A percentile compares a stretch with the other conserved stretches of the same genome.
Evolutionary conservation across 1,140 invertebrate genomes (phyloP).

Genomic region (Steinernema feltiae): DNA sequence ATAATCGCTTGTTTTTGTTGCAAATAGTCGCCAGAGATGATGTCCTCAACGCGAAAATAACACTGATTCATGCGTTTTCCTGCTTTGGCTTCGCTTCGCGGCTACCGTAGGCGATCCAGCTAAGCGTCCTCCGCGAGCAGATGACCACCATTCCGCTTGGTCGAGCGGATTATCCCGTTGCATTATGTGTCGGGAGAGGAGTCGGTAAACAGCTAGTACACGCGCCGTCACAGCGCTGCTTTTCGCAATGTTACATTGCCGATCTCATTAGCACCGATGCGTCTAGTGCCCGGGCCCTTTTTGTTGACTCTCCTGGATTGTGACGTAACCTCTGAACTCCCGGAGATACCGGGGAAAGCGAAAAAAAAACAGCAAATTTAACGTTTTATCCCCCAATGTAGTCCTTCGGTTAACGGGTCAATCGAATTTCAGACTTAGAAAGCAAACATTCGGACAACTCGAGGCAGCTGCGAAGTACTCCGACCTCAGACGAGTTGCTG

Average conservation of each 20-base stretch:
- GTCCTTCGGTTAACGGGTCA: background rate
- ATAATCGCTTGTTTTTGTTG: slow-evolving; percentile 5
- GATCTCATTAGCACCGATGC: slow-evolving; percentile 11
- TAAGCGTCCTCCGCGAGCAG: background rate
- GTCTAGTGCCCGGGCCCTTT: background rate
- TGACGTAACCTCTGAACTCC: background rate
- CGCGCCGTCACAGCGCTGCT: background rate
- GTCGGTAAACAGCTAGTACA: slow-evolving; percentile 1
- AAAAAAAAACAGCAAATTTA: too few species aligned
- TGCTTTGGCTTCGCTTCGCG: background rate
- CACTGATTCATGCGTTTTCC: background rate
- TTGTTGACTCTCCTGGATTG: slow-evolving; percentile 2
- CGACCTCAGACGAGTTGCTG: too few species aligned
- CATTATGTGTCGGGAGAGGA: background rate
- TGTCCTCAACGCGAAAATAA: background rate
- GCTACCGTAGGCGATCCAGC: background rate
- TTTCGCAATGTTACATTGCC: slow-evolving; percentile 4
- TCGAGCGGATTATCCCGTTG: background rate
- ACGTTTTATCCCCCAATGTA: background rate
- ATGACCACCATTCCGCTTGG: background rate
- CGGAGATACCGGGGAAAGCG: background rate
- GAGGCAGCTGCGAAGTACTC: too few species aligned
- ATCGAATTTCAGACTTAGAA: too few species aligned
- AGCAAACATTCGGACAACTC: too few species aligned
- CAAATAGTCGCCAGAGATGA: slow-evolving; percentile 1